Base-by-base conservation (phyloP, 2,888 invertebrate species). In the Osmoderma eremita region DNA sequence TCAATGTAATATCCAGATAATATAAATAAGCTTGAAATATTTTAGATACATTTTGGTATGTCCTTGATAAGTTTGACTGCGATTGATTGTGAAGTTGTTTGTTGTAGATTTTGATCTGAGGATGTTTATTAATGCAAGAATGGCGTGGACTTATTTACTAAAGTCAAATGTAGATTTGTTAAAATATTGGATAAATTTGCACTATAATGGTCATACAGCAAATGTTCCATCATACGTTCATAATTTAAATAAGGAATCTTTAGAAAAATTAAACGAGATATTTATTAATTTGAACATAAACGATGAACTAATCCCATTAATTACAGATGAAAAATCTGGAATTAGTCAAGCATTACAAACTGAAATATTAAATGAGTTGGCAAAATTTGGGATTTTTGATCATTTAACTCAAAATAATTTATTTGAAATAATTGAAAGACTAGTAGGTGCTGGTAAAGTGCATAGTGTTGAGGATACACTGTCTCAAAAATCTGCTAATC, bases 321-420 rank as follows among this genome's bases (percentile, higher is more conserved):
- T 89, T 63, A 79, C 79, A 17, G 83, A 84, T 65, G 79, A 82
- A 69, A 86, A 86, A 71, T 84, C 84, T 74, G 78, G 80, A 62
- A 83, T 85, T 65, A 84, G 86, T 1, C 84, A 85, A 77, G 83
- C 88, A 76, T 84, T 86, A 12, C 86, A 86, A 78, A 83, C 88
- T 77, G 83, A 85, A 70, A 82, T 88, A 70, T 85, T 88, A 70
- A 88, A 89, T 75, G 86, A 87, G 64, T 78, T 90, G 3, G 83
- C 85, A 67, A 85, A 86, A 61, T 89, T 87, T 73, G 91, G 91
- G 0, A 84, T 90, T 73, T 88, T 91, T 63, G 85, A 86, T 68
- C 81, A 84, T 12, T 81, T 83, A 63, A 92, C 92, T 77, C 81
- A 81, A 30, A 80, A 80, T 10, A 82, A 88, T 77, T 78, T 90